Base-by-base conservation (phyloP, 2,888 invertebrate genomes). In the Itoplectis maculator region DNA sequence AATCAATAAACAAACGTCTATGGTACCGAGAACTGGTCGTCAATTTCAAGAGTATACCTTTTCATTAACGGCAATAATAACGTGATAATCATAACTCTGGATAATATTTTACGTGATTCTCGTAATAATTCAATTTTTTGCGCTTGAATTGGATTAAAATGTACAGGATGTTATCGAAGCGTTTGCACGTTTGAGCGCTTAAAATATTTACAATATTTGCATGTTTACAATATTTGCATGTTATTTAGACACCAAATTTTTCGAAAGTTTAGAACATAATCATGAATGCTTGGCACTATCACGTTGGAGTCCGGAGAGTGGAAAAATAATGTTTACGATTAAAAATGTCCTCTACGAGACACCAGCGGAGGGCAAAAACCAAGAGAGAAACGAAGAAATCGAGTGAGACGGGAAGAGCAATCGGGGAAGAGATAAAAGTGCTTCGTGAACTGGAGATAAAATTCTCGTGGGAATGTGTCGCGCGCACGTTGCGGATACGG, bases 381-480 rank as follows among this genome's bases (percentile, higher is more conserved):
- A 15, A 56, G 15, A 18, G n/a, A 70, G 42, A 56, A 72, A 56
- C 4, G 51, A 59, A 37, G 11, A 47, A 74, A 68, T 23, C 65
- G 45, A 59, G 59, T 45, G 45, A 66, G n/a, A 47, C 66, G 74
- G 61, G 23, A 61, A 68, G 69, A 65, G 56, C 54, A 70, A 80
- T 70, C 65, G 75, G 70, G 54, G 40, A 65, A 75, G 65, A 49
- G 70, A 75, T 68, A 70, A 80, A 80, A 65, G 72, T 68, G 35
- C 63, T 80, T 37, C 49, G 11, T 68, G 69, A 54, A 59, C 51
- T 15, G 42, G 47, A 78, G 77, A 74, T 78, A 78, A 81, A 81
- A 81, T 65, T 65, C 77, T 68, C 78, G 59, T 51, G 78, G 78
- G 79, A 82, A 73, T 68, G 72, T 54, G 70, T 54, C 47, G 81